Evolutionary conservation across 2,797 vertebrate species (phyloP), one percentile per base, ranked within the genome.

Genomic region (Melanotaenia pygmaea): DNA sequence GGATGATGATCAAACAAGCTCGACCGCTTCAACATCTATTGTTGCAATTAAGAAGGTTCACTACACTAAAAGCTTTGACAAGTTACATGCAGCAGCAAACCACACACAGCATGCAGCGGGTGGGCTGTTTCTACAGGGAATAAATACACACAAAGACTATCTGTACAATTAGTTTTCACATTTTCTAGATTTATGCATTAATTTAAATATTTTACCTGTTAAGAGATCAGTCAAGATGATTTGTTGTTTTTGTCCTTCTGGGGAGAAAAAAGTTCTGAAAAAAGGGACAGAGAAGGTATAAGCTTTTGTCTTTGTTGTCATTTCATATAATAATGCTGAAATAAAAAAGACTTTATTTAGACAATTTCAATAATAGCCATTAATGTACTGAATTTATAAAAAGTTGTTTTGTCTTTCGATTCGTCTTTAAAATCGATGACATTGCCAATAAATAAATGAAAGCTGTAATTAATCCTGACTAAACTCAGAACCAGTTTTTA

Each of bases 41-140:
- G 87, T 80, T 88, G 85, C 88, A 90, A 89, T 90, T 85, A 84
- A 87, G 75, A 74, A 86, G 80, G 75, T 57, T 78, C 67, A 82
- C 76, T 75, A 77, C 88, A 79, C 79, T 92, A 86, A 93, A 91
- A 91, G 92, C 90, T 91, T 79, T 82, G 87, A 86, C 86, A 83
- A 77, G 72, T 75, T 79, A 76, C 89, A 80, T 61, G 80, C 71
- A 81, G 74, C 70, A 58, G 61, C 62, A 73, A 73, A 76, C 70
- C 77, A 38, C 72, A 43, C 72, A 80, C 35, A 43, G 5, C 76
- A n/a, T 67, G 40, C 74, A 75, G 59, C 57, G 64, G 67, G 77
- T 2, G 34, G 64, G 16, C 13, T 20, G 3, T 58, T 35, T 57
- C 43, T 35, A 50, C 67, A 70, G 30, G 35, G n/a, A 22, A n/a